Base-by-base conservation (phyloP, 2,888 invertebrate genomes). In the Leucophenga maculata region DNA sequence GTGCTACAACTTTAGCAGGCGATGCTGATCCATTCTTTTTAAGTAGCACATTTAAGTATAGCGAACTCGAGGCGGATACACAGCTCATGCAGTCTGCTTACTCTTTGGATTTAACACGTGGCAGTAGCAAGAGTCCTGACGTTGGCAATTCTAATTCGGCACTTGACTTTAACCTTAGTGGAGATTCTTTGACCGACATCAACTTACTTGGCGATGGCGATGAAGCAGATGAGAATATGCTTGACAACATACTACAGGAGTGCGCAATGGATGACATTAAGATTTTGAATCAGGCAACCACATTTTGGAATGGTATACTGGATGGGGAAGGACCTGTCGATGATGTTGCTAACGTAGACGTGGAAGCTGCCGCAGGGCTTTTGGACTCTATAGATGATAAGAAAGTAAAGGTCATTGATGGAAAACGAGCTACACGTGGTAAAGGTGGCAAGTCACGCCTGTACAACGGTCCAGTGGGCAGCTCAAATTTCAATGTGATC, bases 301-400 rank as follows among this genome's bases (percentile, higher is more conserved):
- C 77, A 70, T 89, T 89, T 74, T 89, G 89, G 89, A 89, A 88
- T 71, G 88, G 88, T 67, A 87, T 89, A n/a, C 79, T 89, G 3
- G 89, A 88, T 66, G 88, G 87, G 44, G 87, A 86, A 67, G 85
- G 85, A 22, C 85, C 85, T 1, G 83, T 82, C 14, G 78, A 78
- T 18, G 85, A 84, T 16, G 78, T 72, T 1, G 78, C 75, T 2
- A 78, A 73, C 26, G 74, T 74, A n/a, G 86, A 87, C 65, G 84
- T 78, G n/a, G 84, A 85, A 57, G 74, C 74, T n/a, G 78, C 79
- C 44, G 86, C 83, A 3, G 84, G 74, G 16, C 75, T 85, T 39
- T 72, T 88, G 54, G 88, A 88, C 65, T 86, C 86, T 66, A 88
- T 88, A 26, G 80, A 86, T 57, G 84, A 82, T 6, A 83, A 86